A percentile compares a stretch with the other conserved stretches of the same genome.
Conservation (phyloP, 1,140 invertebrate genomes). For the Ptiloglossa arizonensis region DNA sequence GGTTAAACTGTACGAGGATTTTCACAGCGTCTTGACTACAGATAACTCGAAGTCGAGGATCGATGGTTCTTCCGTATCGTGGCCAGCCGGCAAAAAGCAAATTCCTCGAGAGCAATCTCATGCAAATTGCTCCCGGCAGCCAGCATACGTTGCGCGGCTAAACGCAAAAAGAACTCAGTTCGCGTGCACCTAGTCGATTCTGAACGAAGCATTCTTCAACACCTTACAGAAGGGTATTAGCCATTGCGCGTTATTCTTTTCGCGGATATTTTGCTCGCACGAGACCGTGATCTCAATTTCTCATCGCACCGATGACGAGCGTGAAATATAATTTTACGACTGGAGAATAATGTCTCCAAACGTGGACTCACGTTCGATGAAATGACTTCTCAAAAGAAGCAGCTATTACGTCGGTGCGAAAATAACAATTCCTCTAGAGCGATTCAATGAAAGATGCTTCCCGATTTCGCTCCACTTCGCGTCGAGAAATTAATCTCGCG, state of each 20-base stretch:
- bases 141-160: conserved; percentile 46
- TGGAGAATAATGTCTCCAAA: background rate
- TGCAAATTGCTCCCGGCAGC: conserved; percentile 57
- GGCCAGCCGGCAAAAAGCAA: background rate
- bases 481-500: no score
- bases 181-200: conserved; percentile 45
- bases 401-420: background rate
- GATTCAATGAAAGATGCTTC: no score
- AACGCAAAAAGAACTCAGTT: conserved; percentile 48
- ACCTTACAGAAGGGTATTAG: conserved; percentile 21
- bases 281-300: background rate
- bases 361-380: background rate
- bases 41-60: conserved; percentile 6
- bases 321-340: background rate
- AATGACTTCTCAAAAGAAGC: conserved; percentile 10
- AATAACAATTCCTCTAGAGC: no score
- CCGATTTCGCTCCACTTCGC: no score
- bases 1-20: background rate
- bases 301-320: background rate
- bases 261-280: conserved; percentile 14
- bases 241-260: conserved; percentile 32
- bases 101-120: conserved; percentile 36
- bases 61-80: background rate
- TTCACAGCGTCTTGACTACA: background rate
- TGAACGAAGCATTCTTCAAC: conserved; percentile 9